Percentiles rank a stretch among this genome's conserved stretches.
Evolutionary conservation across 2,113 vertebrate genomes (phyloP).

Genomic region (Pyxicephalus adspersus): DNA sequence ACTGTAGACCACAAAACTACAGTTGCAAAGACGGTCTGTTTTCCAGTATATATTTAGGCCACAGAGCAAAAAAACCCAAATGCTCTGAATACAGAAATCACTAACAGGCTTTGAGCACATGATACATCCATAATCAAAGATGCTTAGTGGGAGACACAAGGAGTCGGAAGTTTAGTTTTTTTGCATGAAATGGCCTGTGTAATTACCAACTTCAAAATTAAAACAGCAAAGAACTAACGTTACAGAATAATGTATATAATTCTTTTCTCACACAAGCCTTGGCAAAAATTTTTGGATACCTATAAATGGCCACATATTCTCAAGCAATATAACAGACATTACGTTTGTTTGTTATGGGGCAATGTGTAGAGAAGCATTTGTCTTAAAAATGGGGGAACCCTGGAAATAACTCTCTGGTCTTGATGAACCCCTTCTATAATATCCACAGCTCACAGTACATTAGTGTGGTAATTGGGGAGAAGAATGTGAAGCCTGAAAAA

Average conservation of each 20-base stretch:
- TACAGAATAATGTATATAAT: background rate
- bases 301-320: too few relatives aligned
- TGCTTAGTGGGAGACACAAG: slow-evolving; percentile 3
- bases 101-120: slow-evolving; percentile 3
- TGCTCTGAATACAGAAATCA: slow-evolving; percentile 13
- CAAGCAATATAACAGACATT: too few relatives aligned
- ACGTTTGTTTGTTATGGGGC: too few relatives aligned
- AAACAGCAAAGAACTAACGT: slow-evolving; percentile 10
- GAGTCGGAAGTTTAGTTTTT: background rate
- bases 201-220: slow-evolving; percentile 11
- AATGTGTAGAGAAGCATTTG: too few relatives aligned
- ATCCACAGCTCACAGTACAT: too few relatives aligned
- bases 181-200: slow-evolving; percentile 25
- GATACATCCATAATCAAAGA: slow-evolving; percentile 13
- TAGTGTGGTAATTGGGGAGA: too few relatives aligned
- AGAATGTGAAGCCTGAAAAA: too few relatives aligned
- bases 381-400: too few relatives aligned
- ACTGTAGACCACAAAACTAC: slow-evolving; percentile 20
- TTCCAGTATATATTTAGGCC: slow-evolving; percentile 5
- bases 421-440: too few relatives aligned
- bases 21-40: background rate
- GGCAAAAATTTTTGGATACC: too few relatives aligned
- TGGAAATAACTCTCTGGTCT: too few relatives aligned
- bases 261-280: background rate
- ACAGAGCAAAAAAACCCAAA: slow-evolving; percentile 17